A percentile compares a stretch with the other conserved stretches of the same genome.
Conservation (phyloP, 2,888 invertebrate species). For the Yponomeuta cagnagella region DNA sequence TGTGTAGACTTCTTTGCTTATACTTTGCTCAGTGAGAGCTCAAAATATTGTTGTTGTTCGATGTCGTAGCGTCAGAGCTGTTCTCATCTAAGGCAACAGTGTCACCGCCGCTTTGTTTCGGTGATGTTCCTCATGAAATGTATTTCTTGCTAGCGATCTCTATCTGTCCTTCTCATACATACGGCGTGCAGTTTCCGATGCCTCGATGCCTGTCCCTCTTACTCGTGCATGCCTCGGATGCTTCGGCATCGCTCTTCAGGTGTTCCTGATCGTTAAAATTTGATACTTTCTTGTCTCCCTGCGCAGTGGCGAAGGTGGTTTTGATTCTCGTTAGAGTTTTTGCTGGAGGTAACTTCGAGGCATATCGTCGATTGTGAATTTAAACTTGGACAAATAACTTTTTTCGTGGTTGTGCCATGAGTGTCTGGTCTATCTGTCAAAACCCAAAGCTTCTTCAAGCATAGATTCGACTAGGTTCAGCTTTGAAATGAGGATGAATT, state of each 20-base stretch:
- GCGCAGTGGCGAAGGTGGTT: not conserved
- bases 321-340: not conserved
- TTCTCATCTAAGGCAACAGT: not conserved
- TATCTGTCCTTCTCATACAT: conserved; percentile 1
- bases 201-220: conserved; percentile 44
- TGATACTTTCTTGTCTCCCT: conserved; percentile 68
- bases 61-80: not conserved
- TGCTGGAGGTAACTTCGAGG: not conserved
- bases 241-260: conserved; percentile 51
- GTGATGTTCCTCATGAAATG: conserved; percentile 68
- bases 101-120: conserved; percentile 15
- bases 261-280: conserved; percentile 70
- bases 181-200: conserved; percentile 4
- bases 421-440: no score
- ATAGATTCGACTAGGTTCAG: no score
- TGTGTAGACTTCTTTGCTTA: no score
- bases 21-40: no score
- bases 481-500: no score
- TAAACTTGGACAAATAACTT: no score
- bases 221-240: conserved; percentile 59
- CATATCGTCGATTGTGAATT: not conserved
- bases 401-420: no score
- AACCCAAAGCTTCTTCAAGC: no score
- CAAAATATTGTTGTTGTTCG: no score
- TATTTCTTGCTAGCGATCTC: conserved; percentile 53